These are phyloP conservation scores for Trichopria drosophilae DNA, from an alignment of 2,888 invertebrate genomes.

Conservation along the genomic window DNA sequence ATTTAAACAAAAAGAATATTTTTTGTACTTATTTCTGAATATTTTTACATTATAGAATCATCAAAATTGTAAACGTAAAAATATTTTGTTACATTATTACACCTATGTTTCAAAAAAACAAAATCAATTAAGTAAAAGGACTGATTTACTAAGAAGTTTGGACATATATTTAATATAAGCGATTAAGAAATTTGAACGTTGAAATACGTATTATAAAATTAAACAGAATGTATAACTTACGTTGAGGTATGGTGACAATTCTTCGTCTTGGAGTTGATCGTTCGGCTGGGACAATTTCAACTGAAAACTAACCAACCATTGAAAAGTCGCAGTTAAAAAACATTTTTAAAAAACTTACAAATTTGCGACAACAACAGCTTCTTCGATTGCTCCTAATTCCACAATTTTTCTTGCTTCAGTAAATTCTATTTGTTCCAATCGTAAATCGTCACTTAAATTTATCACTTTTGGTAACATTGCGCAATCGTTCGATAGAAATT, in stretches of 20 bases:
- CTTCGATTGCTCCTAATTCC: conserved; percentile 70
- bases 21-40: too few relatives aligned
- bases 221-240: conserved; percentile 46
- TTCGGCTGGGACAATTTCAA: conserved; percentile 75
- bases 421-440: conserved; percentile 78
- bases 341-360: conserved; percentile 63
- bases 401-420: conserved; percentile 63
- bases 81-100: too few relatives aligned
- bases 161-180: background rate
- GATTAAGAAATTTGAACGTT: conserved; percentile 2
- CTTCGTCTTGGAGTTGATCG: conserved; percentile 80
- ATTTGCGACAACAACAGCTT: conserved; percentile 76
- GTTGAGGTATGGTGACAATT: conserved; percentile 75
- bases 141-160: conserved; percentile 9
- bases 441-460: conserved; percentile 81
- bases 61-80: too few relatives aligned
- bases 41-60: too few relatives aligned
- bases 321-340: conserved; percentile 3
- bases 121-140: too few relatives aligned
- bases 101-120: too few relatives aligned
- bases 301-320: conserved; percentile 64
- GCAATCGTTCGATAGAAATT: conserved; percentile 57
- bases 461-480: conserved; percentile 68
- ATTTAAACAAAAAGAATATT: too few relatives aligned
- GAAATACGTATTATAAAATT: conserved; percentile 4